Evolutionary conservation across 2,113 vertebrate genomes (phyloP), one percentile per base, ranked within the genome.

Genomic region (Gorsachius goisagi): DNA sequence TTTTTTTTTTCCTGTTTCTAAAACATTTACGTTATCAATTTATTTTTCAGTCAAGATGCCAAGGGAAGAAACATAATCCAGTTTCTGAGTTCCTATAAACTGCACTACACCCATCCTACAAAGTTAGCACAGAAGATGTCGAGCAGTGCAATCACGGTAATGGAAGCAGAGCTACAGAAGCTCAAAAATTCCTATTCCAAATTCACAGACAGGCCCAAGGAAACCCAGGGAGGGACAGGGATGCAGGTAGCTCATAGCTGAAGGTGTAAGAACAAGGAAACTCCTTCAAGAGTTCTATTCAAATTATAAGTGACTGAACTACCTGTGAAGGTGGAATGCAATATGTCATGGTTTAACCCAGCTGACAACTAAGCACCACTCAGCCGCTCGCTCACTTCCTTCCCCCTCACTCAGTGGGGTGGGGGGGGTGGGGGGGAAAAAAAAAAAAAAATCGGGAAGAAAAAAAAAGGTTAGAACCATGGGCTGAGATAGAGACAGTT

Each of bases 91-190:
- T 72, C 49, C 67, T 64, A 15, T 15, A 41, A 67, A 39, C 5
- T 3, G 2, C 47, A 41, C 15, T 30, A 47, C 55, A 62, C 13
- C 28, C n/a, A 56, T 7, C 18, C 75, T 32, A 59, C 15, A 59
- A 12, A 26, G 52, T 7, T 4, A n/a, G 60, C 37, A 47, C 0
- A 9, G 39, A 68, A 21, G 63, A 27, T n/a, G 15, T 9, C 0
- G 0, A 74, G 22, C 3, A 12, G 11, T 37, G 15, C 15, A 63
- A 68, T 37, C 18, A 6, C 12, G 2, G n/a, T 14, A 35, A 56
- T 2, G 12, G 32, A 75, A 63, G 21, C 12, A 83, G 17, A 50
- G 28, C 50, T 85, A 15, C 27, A 26, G 14, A 18, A 78, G 19
- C 47, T 72, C 58, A 64, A 53, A 67, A 94, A 95, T 15, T 32